These are phyloP conservation scores for Drosophila miranda DNA, from an alignment of 1,140 invertebrate species.

Conservation along the genomic window DNA sequence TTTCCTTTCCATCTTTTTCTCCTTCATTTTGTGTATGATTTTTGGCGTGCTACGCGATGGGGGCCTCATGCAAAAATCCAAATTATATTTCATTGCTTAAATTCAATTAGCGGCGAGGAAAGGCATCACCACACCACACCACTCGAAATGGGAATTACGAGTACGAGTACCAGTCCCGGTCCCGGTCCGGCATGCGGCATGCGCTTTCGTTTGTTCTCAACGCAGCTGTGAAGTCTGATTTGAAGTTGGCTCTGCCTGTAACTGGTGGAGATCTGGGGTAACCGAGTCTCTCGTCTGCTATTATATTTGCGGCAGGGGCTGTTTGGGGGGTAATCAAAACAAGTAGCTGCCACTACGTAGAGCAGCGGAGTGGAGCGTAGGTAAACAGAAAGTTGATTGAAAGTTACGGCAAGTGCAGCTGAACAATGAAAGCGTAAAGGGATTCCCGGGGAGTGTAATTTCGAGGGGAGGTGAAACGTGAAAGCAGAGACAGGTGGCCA, in stretches of 20 bases:
- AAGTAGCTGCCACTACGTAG: slow-evolving; percentile 44
- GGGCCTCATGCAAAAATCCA: slow-evolving; percentile 70
- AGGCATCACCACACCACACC: slow-evolving; percentile 17
- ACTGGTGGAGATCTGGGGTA: slow-evolving; percentile 8
- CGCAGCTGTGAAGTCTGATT: slow-evolving; percentile 12
- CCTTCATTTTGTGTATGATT: slow-evolving; percentile 48
- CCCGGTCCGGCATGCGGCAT: slow-evolving; percentile 26
- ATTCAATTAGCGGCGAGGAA: slow-evolving; percentile 69
- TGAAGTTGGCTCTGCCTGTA: slow-evolving; percentile 5
- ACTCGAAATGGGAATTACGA: slow-evolving; percentile 46
- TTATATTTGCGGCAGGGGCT: slow-evolving; percentile 28
- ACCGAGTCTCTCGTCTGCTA: slow-evolving; percentile 17
- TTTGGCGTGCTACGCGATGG: slow-evolving; percentile 66
- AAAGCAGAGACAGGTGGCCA: no score
- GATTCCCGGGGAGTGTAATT: background rate
- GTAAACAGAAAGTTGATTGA: slow-evolving; percentile 77
- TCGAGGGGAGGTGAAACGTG: background rate
- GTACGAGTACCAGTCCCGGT: background rate
- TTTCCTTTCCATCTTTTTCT: slow-evolving; percentile 14
- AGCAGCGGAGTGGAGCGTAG: slow-evolving; percentile 22
- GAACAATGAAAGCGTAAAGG: slow-evolving; percentile 43
- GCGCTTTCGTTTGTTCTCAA: slow-evolving; percentile 52
- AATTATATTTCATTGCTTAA: slow-evolving; percentile 78
- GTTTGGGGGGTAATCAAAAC: slow-evolving; percentile 45
- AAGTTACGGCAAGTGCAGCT: slow-evolving; percentile 65